Conservation (phyloP, 1,140 invertebrate species). For the Drosophila hydei region DNA sequence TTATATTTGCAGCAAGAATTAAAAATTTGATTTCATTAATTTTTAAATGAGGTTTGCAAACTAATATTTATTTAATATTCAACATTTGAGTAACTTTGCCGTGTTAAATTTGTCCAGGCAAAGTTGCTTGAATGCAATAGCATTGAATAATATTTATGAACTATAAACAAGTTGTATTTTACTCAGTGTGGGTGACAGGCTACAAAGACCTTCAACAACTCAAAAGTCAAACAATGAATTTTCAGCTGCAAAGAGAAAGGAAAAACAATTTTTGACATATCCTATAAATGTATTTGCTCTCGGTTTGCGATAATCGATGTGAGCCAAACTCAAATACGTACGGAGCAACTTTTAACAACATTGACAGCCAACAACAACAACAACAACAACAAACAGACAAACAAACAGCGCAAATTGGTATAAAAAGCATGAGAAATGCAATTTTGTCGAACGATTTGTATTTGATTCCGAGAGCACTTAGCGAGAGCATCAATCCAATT, state of each 20-base stretch:
- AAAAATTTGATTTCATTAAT: too few species aligned
- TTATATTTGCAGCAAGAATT: too few species aligned
- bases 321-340: conserved; percentile 3
- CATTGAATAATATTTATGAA: background rate
- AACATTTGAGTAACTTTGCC: too few species aligned
- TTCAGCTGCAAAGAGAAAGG: conserved; percentile 3
- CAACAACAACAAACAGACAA: background rate
- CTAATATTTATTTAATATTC: too few species aligned
- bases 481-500: conserved; percentile 31
- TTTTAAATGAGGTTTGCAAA: too few species aligned
- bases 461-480: background rate
- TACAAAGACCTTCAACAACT: background rate
- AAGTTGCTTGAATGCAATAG: background rate
- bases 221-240: conserved; percentile 16
- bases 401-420: background rate
- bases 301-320: conserved; percentile 2
- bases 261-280: background rate
- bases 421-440: conserved; percentile 18
- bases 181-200: background rate
- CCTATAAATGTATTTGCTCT: background rate
- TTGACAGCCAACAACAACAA: conserved; percentile 18
- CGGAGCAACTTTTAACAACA: conserved; percentile 11
- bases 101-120: background rate
- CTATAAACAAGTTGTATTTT: background rate
- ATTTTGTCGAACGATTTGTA: conserved; percentile 3